phyloP scores from a whole-genome alignment of 2,888 invertebrate species.

The Lasioglossum morio region DNA sequence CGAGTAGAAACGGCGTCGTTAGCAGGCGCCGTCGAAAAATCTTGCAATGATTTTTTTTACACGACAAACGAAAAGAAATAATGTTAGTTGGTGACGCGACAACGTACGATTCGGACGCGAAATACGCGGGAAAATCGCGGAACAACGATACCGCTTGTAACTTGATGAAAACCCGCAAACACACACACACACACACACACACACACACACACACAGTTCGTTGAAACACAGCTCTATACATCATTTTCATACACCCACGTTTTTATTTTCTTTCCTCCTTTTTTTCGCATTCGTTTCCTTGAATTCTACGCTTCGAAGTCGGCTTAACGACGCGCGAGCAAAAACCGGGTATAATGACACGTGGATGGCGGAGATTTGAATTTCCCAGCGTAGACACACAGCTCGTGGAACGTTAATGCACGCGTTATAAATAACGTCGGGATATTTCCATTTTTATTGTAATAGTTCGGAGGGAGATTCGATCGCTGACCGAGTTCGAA shows the following conservation, averaged over 20 bases:
- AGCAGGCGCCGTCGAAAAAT: conserved; percentile 26
- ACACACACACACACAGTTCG: not conserved
- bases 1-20: conserved; percentile 31
- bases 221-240: not conserved
- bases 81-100: not conserved
- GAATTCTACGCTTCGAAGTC: conserved; percentile 15
- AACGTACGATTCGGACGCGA: not conserved
- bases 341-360: conserved; percentile 39
- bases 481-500: conserved; percentile 32
- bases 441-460: conserved; percentile 53
- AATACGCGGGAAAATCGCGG: conserved; percentile 1
- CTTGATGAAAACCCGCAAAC: not conserved
- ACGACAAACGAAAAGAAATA: not conserved
- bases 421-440: conserved; percentile 42
- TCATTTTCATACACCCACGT: not conserved
- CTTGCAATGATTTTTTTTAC: not conserved
- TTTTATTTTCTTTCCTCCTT: not conserved
- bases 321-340: conserved; percentile 14
- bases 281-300: not conserved
- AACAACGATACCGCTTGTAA: conserved; percentile 2
- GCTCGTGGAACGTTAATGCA: conserved; percentile 36
- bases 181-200: too few species aligned
- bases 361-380: conserved; percentile 39
- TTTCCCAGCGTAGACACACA: conserved; percentile 26
- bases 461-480: conserved; percentile 32